phyloP scores from a whole-genome alignment of 1,140 invertebrate genomes.

The Archegozetes longisetosus region DNA sequence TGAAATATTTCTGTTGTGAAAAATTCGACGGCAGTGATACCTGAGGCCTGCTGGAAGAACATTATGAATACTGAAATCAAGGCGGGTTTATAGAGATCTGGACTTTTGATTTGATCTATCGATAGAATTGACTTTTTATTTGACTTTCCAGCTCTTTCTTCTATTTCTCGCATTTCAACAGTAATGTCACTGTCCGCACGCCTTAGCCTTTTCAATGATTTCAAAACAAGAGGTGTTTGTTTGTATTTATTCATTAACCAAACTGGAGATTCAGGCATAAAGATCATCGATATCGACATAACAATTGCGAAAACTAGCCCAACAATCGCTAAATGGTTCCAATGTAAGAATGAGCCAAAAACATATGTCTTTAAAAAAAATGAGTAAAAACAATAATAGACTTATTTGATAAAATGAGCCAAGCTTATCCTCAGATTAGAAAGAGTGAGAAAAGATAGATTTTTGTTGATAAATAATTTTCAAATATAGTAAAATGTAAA shows the following conservation, averaged over 20 bases:
- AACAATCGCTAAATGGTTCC: constrained; percentile 5
- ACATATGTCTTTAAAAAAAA: constrained; percentile 2
- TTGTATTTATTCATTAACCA: constrained; percentile 7
- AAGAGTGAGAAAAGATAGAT: too few species aligned
- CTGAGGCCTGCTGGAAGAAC: constrained; percentile 84
- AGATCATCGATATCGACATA: constrained; percentile 4
- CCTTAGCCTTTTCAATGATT: constrained; percentile 3
- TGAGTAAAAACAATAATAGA: too few species aligned
- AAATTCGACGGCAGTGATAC: constrained; percentile 83
- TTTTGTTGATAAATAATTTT: background rate
- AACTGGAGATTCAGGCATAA: constrained; percentile 13
- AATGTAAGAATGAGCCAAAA: background rate
- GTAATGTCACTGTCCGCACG: background rate
- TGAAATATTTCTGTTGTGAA: constrained; percentile 71
- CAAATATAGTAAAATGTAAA: too few species aligned
- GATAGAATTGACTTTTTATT: background rate
- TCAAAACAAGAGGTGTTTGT: background rate
- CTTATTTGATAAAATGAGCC: background rate
- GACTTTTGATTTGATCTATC: constrained; percentile 33
- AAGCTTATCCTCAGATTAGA: constrained; percentile 2
- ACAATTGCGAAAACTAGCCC: background rate
- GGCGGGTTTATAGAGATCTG: constrained; percentile 50
- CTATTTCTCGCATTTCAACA: constrained; percentile 2
- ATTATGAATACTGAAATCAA: constrained; percentile 65
- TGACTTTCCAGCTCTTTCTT: background rate